Evolutionary conservation across 1,140 invertebrate genomes (phyloP), one percentile per base, ranked within the genome.

Genomic region (Meteorus sp.): DNA sequence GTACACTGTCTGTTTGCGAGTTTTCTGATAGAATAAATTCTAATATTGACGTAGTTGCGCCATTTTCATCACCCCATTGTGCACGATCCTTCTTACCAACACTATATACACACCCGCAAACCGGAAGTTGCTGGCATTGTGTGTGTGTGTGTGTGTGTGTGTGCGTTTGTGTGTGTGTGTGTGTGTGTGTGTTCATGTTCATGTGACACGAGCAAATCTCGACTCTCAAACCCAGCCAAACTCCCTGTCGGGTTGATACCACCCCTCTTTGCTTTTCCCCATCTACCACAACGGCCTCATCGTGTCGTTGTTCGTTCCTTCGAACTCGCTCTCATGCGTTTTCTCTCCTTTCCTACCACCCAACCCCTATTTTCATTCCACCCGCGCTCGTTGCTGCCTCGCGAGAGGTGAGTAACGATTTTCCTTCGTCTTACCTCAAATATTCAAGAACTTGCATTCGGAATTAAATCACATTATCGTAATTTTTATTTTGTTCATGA

Each of bases 381-480:
- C 22, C 37, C 54, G 59, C 61, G 23, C 22, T 20, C 27, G n/a
- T 19, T 27, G 2, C 31, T 20, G 2, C 55, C 54, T 33, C 50
- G 6, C 50, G 51, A 59, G 35, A 55, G 47, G 50, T 56, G 57
- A 63, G 61, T 63, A 63, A 63, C 61, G 61, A 63, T 63, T 63
- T 63, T 63, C 61, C 57, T 60, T 47, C 57, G 56, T 59, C 57
- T 63, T 63, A 57, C 45, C 33, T 50, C 60, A 27, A 39, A n/a
- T 39, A 48, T 53, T 55, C 50, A 19, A 31, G 55, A 50, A 58
- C 31, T 52, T 54, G 17, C 25, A 20, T 9, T 7, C 45, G 19
- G 11, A 31, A 31, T 5, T 11, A 6, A 31, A 31, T 31, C 5
- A 5, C 29, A 6, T 11, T 6, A 5, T 11, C 29, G 29, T n/a